Evolutionary conservation across 2,113 vertebrate species (phyloP).

Genomic region (Pomatostomus ruficeps): DNA sequence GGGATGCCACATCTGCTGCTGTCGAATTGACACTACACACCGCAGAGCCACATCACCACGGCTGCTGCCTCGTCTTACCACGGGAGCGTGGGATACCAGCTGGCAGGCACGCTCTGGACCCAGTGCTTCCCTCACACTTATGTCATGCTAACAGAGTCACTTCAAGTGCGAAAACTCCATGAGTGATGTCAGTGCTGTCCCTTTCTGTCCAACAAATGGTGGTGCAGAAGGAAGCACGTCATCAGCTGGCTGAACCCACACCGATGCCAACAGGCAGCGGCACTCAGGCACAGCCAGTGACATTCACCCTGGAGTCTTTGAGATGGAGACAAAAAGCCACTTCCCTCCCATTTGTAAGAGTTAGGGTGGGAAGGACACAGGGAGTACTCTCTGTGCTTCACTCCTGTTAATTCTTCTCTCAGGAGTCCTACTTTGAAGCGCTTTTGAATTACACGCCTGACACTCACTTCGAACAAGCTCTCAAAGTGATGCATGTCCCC

Average conservation of each 20-base stretch:
- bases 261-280: accelerated
- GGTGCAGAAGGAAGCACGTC: neutral
- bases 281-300: neutral
- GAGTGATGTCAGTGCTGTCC: neutral
- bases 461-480: conserved; percentile 47
- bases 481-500: conserved; percentile 56
- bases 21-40: accelerated
- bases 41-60: neutral
- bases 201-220: neutral
- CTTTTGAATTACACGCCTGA: conserved; percentile 63
- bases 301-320: accelerated
- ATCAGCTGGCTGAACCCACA: accelerated
- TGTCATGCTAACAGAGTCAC: neutral
- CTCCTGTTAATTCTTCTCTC: neutral
- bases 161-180: neutral
- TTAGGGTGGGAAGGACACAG: neutral
- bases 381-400: neutral
- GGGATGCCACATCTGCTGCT: neutral
- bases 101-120: neutral
- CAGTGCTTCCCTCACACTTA: neutral
- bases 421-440: conserved; percentile 27
- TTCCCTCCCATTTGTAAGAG: neutral
- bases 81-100: accelerated
- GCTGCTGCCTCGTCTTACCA: neutral
- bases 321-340: neutral